phyloP scores from a whole-genome alignment of 2,888 invertebrate genomes.

The Acrobasis repandana region DNA sequence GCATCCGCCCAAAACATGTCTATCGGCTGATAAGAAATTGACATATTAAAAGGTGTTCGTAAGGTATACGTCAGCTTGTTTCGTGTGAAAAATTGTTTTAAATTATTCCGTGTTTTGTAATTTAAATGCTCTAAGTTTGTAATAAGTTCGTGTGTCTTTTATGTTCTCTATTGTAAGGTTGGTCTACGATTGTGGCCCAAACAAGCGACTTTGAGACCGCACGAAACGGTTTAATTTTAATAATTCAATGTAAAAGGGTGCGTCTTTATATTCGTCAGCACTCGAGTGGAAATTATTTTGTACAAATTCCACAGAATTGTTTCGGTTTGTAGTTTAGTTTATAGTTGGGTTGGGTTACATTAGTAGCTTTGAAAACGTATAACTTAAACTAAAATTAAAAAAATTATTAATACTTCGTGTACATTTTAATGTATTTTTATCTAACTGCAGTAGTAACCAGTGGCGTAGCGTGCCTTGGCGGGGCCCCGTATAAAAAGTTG shows the following conservation, averaged over 20 bases:
- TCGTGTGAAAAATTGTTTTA: no score
- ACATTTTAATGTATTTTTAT: no score
- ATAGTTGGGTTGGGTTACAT: conserved; percentile 6
- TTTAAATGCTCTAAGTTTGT: no score
- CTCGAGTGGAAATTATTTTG: conserved; percentile 37
- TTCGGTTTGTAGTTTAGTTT: conserved; percentile 19
- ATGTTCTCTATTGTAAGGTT: neutral
- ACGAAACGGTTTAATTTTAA: conserved; percentile 68
- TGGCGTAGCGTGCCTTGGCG: no score
- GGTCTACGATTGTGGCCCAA: conserved; percentile 36
- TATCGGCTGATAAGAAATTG: no score
- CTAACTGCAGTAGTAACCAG: no score
- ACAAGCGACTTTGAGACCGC: conserved; percentile 66
- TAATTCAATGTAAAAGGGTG: conserved; percentile 60
- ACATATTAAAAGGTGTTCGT: no score
- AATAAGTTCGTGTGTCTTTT: neutral
- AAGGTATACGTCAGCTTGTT: no score
- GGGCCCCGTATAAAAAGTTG: no score
- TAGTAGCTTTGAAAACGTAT: neutral
- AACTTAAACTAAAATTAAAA: neutral
- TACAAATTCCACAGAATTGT: conserved; percentile 28
- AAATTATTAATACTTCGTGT: no score
- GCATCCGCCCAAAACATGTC: no score
- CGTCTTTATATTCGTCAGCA: conserved; percentile 47
- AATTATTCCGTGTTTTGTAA: no score